Evolutionary conservation across 2,888 invertebrate species (phyloP).

Genomic region (Lamellibrachia columna): DNA sequence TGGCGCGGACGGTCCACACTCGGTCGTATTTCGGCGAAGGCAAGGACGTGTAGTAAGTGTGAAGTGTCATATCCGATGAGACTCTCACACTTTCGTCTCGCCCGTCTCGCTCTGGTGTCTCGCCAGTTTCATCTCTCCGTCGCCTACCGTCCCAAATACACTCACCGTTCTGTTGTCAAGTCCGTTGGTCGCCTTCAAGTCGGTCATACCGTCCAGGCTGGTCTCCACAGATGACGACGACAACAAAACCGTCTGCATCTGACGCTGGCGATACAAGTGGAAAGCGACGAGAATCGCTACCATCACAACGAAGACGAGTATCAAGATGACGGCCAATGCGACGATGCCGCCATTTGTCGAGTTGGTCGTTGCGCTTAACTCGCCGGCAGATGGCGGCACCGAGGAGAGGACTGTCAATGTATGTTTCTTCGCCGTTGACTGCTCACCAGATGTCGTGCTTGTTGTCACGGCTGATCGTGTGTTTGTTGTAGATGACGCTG

Average conservation of each 20-base stretch:
- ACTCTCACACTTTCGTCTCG: neutral
- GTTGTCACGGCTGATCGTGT: neutral
- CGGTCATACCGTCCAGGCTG: neutral
- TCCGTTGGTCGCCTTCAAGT: neutral
- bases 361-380: neutral
- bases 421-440: neutral
- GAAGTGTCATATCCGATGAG: neutral
- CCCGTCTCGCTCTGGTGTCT: neutral
- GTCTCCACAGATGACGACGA: neutral
- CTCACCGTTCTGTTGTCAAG: neutral
- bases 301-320: neutral
- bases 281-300: neutral
- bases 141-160: neutral
- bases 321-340: neutral
- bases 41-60: neutral
- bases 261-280: neutral
- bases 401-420: neutral
- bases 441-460: neutral
- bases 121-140: neutral
- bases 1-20: neutral
- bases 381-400: neutral
- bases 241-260: neutral
- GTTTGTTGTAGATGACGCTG: neutral
- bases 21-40: neutral
- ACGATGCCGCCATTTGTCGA: neutral